Percentiles rank a stretch among this genome's conserved stretches.
Evolutionary conservation across 2,113 vertebrate species (phyloP).

Genomic region (Uropsilus gracilis): DNA sequence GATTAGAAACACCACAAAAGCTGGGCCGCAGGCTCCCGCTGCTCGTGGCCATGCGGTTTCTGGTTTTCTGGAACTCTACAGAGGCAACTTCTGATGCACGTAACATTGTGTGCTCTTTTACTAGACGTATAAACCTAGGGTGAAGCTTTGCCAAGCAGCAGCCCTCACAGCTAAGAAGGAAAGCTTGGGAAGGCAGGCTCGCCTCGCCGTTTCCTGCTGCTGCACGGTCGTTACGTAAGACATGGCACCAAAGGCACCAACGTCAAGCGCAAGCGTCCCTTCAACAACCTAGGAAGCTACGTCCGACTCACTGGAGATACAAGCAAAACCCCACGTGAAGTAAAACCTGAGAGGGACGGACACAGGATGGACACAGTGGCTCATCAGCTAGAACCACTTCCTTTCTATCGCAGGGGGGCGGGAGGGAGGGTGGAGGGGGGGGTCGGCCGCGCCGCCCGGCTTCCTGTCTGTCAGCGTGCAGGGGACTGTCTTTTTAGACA

Average conservation of each 20-base stretch:
- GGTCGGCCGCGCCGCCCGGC: too few relatives aligned
- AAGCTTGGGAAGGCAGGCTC: not conserved
- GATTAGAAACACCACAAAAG: not conserved
- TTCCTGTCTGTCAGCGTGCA: too few relatives aligned
- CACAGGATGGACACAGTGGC: not conserved
- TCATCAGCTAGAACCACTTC: not conserved
- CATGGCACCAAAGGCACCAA: not conserved
- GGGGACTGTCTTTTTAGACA: too few relatives aligned
- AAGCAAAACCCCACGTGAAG: not conserved
- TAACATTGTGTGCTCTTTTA: not conserved
- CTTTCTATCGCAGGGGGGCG: too few relatives aligned
- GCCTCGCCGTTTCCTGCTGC: not conserved
- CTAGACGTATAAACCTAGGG: not conserved
- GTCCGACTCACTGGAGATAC: not conserved
- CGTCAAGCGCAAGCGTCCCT: not conserved
- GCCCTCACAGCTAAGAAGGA: not conserved
- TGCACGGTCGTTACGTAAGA: not conserved
- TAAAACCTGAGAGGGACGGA: not conserved
- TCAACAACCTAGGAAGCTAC: not conserved
- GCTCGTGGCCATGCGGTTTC: not conserved
- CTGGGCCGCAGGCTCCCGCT: not conserved
- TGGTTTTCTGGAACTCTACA: not conserved
- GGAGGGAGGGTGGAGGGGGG: too few relatives aligned
- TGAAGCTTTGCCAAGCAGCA: not conserved
- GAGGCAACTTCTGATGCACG: not conserved